Evolutionary conservation across 1,140 invertebrate genomes (phyloP).

Genomic region (Bombus waltoni): DNA sequence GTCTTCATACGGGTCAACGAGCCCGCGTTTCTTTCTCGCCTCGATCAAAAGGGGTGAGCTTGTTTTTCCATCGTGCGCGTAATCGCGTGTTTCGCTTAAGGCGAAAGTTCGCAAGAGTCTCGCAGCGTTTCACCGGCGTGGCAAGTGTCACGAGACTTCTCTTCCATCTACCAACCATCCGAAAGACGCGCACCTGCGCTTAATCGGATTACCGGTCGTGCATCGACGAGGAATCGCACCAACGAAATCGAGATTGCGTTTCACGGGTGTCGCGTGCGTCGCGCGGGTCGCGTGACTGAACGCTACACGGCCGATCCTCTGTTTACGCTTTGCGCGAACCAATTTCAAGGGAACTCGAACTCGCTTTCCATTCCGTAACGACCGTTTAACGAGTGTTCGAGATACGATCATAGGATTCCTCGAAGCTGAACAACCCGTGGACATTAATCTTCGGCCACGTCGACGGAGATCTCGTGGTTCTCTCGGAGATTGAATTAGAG

Average conservation of each 20-base stretch:
- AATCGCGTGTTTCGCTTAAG: slow-evolving; percentile 16
- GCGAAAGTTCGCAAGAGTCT: too few relatives aligned
- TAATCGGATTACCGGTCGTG: slow-evolving; percentile 58
- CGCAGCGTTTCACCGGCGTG: too few relatives aligned
- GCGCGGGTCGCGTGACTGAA: not conserved
- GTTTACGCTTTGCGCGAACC: not conserved
- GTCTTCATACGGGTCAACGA: slow-evolving; percentile 34
- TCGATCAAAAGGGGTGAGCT: slow-evolving; percentile 25
- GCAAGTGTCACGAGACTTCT: slow-evolving; percentile 40
- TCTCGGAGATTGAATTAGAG: slow-evolving; percentile 10
- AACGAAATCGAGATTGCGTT: slow-evolving; percentile 47
- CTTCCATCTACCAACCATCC: not conserved
- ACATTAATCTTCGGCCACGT: slow-evolving; percentile 1
- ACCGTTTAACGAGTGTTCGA: slow-evolving; percentile 13
- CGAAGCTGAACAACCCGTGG: not conserved
- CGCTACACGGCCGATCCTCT: not conserved
- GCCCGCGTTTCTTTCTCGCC: slow-evolving; percentile 9
- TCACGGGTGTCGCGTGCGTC: not conserved
- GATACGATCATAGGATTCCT: not conserved
- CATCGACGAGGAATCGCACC: slow-evolving; percentile 51
- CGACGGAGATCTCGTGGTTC: not conserved
- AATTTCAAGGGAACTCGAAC: not conserved
- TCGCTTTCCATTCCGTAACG: not conserved
- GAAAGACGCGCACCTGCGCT: slow-evolving; percentile 55
- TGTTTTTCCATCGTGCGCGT: slow-evolving; percentile 23